A percentile compares a stretch with the other conserved stretches of the same genome.
These are phyloP conservation scores for Lutraria rhynchaena DNA, from an alignment of 1,140 invertebrate species.

Conservation along the genomic window DNA sequence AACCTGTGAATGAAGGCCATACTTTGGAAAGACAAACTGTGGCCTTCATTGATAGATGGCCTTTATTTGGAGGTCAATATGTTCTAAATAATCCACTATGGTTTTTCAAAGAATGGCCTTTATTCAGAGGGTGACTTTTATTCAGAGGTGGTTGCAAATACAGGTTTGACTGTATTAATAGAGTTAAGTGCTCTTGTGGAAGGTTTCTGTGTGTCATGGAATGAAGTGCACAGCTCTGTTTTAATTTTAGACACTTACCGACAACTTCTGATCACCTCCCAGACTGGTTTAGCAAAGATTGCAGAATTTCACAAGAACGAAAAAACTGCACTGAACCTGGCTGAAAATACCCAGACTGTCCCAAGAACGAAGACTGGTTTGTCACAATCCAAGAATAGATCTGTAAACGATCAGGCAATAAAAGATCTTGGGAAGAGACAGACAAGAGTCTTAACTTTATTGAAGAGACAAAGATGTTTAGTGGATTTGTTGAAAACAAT, in stretches of 20 bases:
- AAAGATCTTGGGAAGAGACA: slow-evolving; percentile 40
- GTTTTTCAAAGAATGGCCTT: too few species aligned
- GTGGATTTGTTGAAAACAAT: slow-evolving; percentile 31
- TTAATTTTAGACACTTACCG: not conserved
- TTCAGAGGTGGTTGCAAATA: too few species aligned
- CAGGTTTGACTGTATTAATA: too few species aligned
- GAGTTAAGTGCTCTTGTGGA: too few species aligned
- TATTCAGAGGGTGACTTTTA: too few species aligned
- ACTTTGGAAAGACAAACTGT: too few species aligned
- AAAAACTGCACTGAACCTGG: not conserved
- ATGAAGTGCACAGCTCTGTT: too few species aligned
- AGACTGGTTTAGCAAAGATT: slow-evolving; percentile 34
- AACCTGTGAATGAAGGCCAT: too few species aligned
- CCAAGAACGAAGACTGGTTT: not conserved
- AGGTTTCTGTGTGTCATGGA: too few species aligned
- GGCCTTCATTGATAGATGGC: too few species aligned
- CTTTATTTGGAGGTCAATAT: too few species aligned
- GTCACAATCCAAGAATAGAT: not conserved
- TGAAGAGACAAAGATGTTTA: slow-evolving; percentile 44
- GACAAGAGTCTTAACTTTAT: slow-evolving; percentile 11
- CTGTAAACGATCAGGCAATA: not conserved
- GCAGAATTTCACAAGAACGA: slow-evolving; percentile 30
- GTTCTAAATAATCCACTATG: too few species aligned
- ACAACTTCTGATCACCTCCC: slow-evolving; percentile 20
- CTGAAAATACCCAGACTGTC: not conserved